A percentile compares a stretch with the other conserved stretches of the same genome.
Conservation (phyloP, 2,888 invertebrate species). For the Nudaria mundana region DNA sequence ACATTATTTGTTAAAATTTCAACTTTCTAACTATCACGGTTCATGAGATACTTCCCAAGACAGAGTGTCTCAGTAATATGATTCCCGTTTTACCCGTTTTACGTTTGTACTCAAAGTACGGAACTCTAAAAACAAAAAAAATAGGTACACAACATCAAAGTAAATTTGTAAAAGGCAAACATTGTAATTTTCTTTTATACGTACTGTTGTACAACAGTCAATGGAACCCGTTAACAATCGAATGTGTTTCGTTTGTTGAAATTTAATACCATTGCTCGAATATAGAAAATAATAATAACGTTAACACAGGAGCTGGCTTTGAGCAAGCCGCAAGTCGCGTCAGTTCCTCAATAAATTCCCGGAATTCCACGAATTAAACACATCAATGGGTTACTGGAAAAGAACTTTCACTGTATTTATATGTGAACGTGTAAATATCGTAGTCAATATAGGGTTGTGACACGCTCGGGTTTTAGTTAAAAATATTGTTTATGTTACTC, state of each 20-base stretch:
- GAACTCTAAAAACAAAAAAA: too few species aligned
- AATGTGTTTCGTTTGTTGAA: not conserved
- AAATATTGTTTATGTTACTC: not conserved
- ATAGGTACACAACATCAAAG: too few species aligned
- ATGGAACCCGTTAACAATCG: not conserved
- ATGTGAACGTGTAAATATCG: not conserved
- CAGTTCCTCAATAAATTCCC: not conserved
- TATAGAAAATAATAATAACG: not conserved
- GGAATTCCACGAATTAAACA: not conserved
- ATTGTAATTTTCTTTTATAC: too few species aligned
- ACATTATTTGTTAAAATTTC: too few species aligned
- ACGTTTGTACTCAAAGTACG: too few species aligned
- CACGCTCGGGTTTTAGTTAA: not conserved
- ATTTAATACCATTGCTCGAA: not conserved
- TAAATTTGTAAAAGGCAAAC: too few species aligned
- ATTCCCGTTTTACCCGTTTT: too few species aligned
- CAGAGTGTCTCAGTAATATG: too few species aligned
- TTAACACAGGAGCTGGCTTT: not conserved
- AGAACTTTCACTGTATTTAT: not conserved
- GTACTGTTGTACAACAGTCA: too few species aligned
- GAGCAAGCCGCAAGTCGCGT: not conserved
- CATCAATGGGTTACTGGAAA: not conserved
- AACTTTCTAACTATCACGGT: too few species aligned
- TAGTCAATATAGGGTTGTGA: slow-evolving; percentile 4
- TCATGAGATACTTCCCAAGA: too few species aligned